phyloP scores from a whole-genome alignment of 1,140 invertebrate genomes.

The Cotesia chilonis region DNA sequence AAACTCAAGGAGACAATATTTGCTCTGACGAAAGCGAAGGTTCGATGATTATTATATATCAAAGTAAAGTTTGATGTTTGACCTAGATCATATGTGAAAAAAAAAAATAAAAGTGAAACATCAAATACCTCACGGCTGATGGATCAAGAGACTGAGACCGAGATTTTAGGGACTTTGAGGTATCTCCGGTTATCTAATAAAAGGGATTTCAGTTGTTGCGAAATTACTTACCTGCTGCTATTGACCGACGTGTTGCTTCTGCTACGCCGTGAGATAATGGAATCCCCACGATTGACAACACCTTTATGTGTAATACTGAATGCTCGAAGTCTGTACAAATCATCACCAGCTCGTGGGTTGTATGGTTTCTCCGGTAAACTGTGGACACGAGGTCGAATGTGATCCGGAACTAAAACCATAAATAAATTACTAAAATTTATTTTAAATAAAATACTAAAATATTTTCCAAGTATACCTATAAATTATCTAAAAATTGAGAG shows the following conservation, averaged over 20 bases:
- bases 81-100: neutral
- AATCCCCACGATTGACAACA: constrained; percentile 89
- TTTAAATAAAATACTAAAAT: neutral
- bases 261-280: constrained; percentile 82
- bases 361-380: constrained; percentile 84
- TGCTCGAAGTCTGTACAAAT: constrained; percentile 85
- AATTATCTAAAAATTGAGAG: no score
- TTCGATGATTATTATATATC: neutral
- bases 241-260: constrained; percentile 85
- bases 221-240: constrained; percentile 74
- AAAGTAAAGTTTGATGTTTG: constrained; percentile 6
- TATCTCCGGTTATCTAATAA: neutral
- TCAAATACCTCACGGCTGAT: no score
- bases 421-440: neutral
- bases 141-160: no score
- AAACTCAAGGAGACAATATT: constrained; percentile 13
- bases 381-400: constrained; percentile 82
- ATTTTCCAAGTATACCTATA: neutral
- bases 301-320: constrained; percentile 90
- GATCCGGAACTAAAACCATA: constrained; percentile 76
- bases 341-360: constrained; percentile 81
- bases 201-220: neutral
- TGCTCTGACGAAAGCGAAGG: neutral
- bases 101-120: neutral
- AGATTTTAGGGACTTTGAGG: neutral